Base-by-base conservation (phyloP, 2,888 invertebrate species). In the Tribolium freemani region DNA sequence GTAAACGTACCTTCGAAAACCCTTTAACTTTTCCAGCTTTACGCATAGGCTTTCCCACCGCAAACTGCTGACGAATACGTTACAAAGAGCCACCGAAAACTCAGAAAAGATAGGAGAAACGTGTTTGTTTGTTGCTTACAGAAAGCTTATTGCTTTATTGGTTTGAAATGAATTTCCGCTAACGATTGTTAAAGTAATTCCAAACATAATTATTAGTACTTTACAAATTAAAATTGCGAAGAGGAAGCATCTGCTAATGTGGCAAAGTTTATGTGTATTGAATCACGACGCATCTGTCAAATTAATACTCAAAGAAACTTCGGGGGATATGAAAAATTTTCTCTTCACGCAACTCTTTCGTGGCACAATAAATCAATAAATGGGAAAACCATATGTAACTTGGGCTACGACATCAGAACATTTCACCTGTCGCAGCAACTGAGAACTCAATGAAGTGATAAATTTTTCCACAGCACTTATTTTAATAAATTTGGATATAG, bases 321-420 rank as follows among this genome's bases (percentile, higher is more conserved):
- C 50, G 11, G 51, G 16, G 63, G 5, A 16, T 13, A 31, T 51
- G 50, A 51, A 50, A 46, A 54, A 16, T 51, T 53, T 64, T 68
- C 56, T 58, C 45, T 57, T 68, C 58, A 68, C 44, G 60, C 60
- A 60, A 69, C 60, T 51, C 60, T 58, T 60, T 57, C 64, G 11
- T 48, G 31, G 50, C 69, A 69, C 69, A 53, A 60, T 69, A 69
- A 60, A 69, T 69, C 69, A 60, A 69, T 69, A 69, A 60, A 38
- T 16, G 44, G 21, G 44, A 53, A 58, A 69, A 69, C 50, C 38
- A 44, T 44, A 69, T 54, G 46, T 11, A 69, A 69, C 51, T 51
- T 57, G 44, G 13, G 69, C 50, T 26, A 20, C 51, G 26, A 53
- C 56, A 60, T 69, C 50, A 69, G 60, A 45, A 60, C 26, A 60